Base-by-base conservation (phyloP, 2,797 vertebrate species). In the Melanotaenia nigrans region DNA sequence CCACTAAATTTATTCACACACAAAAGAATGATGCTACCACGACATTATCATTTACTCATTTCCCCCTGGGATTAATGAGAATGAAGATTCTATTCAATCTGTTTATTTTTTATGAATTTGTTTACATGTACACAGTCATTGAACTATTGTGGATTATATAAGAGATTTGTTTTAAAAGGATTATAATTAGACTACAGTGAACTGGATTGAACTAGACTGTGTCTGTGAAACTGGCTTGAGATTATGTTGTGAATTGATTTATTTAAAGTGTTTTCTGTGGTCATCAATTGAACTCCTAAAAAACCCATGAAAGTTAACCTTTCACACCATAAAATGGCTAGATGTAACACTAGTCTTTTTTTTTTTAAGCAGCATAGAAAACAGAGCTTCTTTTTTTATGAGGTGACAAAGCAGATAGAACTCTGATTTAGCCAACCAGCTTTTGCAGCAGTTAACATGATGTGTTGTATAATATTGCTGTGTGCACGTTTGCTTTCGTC, bases 221-320 rank as follows among this genome's bases (percentile, higher is more conserved):
- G 40, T 47, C 45, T n/a, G 18, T 47, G 20, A n/a, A 47, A 47
- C 8, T 28, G 45, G 20, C 6, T 9, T 16, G 45, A n/a, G 16
- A 47, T 20, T 20, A 47, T 47, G 18, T n/a, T n/a, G 20, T n/a
- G 45, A 47, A 47, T n/a, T 47, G 38, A 30, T 47, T 47, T 14
- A 66, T 56, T 20, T 32, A 57, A 61, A 61, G 58, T 24, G 45
- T 13, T 61, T 42, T 42, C 36, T 57, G 11, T 20, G 14, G 33
- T 59, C 45, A 64, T 64, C 30, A 9, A 3, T 28, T n/a, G 18
- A 58, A 57, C 11, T 8, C 16, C 38, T 38, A 47, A 58, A 45
- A 49, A 20, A 14, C 14, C 54, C 36, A 38, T 38, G 12, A 13
- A 40, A 16, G 55, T 14, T 32, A 32, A 28, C 9, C 18, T 14